These are phyloP conservation scores for Buathra laborator DNA, from an alignment of 2,888 invertebrate genomes.

Conservation along the genomic window DNA sequence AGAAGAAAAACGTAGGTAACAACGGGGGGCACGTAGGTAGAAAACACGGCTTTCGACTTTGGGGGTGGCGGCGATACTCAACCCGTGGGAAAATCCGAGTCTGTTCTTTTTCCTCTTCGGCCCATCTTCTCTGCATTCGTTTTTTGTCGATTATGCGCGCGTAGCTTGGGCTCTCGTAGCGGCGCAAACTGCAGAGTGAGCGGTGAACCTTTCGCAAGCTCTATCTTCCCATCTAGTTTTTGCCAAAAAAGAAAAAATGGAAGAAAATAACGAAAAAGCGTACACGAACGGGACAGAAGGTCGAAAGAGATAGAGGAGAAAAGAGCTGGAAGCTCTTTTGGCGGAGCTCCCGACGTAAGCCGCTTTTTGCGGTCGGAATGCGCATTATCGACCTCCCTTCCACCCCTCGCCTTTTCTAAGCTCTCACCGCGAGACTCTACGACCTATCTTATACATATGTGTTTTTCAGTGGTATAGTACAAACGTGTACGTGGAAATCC, in stretches of 20 bases:
- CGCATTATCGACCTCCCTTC: conserved; percentile 77
- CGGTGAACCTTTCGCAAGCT: not conserved
- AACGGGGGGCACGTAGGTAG: conserved; percentile 1
- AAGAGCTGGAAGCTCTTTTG: conserved; percentile 75
- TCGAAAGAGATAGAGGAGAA: conserved; percentile 55
- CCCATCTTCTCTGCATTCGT: conserved; percentile 4
- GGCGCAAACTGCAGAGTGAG: conserved; percentile 34
- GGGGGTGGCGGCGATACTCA: conserved; percentile 47
- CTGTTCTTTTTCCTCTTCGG: conserved; percentile 7
- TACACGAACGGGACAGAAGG: conserved; percentile 42
- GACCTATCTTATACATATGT: conserved; percentile 41
- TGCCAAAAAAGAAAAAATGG: conserved; percentile 18
- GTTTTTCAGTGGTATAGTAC: conserved; percentile 18
- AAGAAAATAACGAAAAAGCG: conserved; percentile 44
- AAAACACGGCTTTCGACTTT: conserved; percentile 74
- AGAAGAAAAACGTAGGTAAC: conserved; percentile 13
- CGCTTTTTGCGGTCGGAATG: conserved; percentile 78
- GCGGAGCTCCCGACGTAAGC: conserved; percentile 74
- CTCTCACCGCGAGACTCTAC: conserved; percentile 49
- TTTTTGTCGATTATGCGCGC: conserved; percentile 19
- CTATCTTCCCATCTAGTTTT: not conserved
- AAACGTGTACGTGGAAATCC: conserved; percentile 16
- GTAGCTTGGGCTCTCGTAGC: not conserved
- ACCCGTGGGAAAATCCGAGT: conserved; percentile 59
- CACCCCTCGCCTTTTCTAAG: conserved; percentile 60